These are phyloP conservation scores for Gandaritis pyraliata DNA, from an alignment of 2,888 invertebrate genomes.

Conservation along the genomic window DNA sequence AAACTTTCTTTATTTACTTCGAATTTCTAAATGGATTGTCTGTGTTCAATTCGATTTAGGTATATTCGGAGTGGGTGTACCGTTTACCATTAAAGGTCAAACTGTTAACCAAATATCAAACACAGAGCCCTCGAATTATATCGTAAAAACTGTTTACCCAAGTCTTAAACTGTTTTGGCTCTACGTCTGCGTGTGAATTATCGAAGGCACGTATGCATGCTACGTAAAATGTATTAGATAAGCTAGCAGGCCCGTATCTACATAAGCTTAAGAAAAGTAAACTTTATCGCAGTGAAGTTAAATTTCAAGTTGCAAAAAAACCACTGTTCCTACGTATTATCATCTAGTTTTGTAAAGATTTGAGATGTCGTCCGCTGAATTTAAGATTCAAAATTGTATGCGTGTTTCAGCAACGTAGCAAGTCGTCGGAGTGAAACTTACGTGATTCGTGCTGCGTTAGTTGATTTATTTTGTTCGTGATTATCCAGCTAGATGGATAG, in stretches of 20 bases:
- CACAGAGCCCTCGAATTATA: conserved; percentile 26
- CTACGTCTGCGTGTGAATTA: conserved; percentile 31
- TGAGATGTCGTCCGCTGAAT: not conserved
- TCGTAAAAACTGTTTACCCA: conserved; percentile 37
- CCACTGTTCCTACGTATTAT: not conserved
- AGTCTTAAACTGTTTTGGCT: conserved; percentile 35
- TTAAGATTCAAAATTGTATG: conserved; percentile 16
- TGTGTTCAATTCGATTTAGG: conserved; percentile 7
- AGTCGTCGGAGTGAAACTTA: conserved; percentile 12
- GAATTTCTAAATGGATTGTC: not conserved
- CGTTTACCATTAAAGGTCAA: conserved; percentile 30
- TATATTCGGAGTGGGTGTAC: conserved; percentile 6
- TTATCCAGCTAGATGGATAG: conserved; percentile 6
- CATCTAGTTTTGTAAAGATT: not conserved
- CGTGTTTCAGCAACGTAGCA: conserved; percentile 1
- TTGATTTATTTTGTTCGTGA: conserved; percentile 5
- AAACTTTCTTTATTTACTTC: conserved; percentile 1
- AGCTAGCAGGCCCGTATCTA: conserved; percentile 11
- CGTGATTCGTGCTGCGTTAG: not conserved
- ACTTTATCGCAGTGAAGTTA: conserved; percentile 3
- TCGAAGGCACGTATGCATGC: conserved; percentile 23
- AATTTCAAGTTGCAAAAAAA: conserved; percentile 1
- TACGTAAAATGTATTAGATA: conserved; percentile 17
- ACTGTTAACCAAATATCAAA: conserved; percentile 28
- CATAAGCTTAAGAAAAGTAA: not conserved